Base-by-base conservation (phyloP, 2,888 invertebrate species). In the Chymomyza procnemis region DNA sequence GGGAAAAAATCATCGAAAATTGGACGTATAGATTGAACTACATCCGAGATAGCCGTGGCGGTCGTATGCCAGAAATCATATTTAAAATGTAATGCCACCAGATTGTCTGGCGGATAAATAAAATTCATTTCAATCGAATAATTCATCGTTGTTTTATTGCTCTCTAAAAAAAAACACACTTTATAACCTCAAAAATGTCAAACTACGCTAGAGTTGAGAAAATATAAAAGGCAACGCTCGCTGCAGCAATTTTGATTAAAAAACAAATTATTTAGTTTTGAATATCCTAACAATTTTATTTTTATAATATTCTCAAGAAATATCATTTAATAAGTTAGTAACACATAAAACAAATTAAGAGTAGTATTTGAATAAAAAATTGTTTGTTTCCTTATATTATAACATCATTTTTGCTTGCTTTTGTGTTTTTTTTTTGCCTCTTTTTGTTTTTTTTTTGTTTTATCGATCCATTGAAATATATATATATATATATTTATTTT, bases 301-400 rank as follows among this genome's bases (percentile, higher is more conserved):
- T 79, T 67, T 73, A 67, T 81, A 87, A 85, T 83, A 85, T 83
- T 85, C 76, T 85, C 83, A 76, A 78, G 82, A 83, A 87, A 83
- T 83, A 85, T 84, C 75, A 83, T 87, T 82, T 85, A 85, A 85
- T 85, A 85, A 78, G 87, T 81, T 81, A 73, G 84, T 88, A 88
- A 86, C 88, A 86, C 88, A 86, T 83, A 86, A 86, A 87, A 79
- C 81, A 86, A 86, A 86, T 85, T 74, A 88, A 87, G 81, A 85
- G 81, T 83, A 87, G 74, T 85, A 82, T 85, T 85, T 87, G 78
- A 85, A 84, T 87, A 85, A 84, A 87, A 84, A 87, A 87, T 83
- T 74, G 62, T 80, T 82, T 78, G 59, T 81, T 26, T 71, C 72
- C 71, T 66, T 79, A 73, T 66, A 60, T 61, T 65, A 70, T 87